phyloP scores from a whole-genome alignment of 2,888 invertebrate genomes.

The Steinernema carpocapsae region DNA sequence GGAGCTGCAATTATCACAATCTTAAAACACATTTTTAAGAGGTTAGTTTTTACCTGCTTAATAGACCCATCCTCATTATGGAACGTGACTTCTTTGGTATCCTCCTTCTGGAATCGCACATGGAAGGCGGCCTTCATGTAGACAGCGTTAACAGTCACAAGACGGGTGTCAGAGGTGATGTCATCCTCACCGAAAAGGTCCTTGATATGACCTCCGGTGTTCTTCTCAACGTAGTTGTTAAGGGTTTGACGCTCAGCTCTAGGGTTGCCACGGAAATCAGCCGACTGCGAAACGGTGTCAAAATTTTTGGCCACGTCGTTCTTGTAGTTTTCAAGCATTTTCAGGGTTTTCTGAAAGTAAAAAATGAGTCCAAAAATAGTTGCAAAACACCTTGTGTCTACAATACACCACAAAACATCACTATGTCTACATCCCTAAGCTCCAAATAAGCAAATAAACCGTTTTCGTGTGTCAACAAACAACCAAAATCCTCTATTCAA shows the following conservation, averaged over 20 bases:
- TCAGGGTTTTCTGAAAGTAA: background rate
- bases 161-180: background rate
- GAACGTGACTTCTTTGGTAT: background rate
- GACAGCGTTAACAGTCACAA: conserved; percentile 2
- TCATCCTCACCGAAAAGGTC: conserved; percentile 4
- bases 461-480: too few species aligned
- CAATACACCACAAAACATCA: too few species aligned
- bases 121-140: conserved; percentile 28
- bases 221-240: conserved; percentile 28
- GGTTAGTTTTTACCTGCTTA: conserved; percentile 4
- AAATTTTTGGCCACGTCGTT: background rate
- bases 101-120: background rate
- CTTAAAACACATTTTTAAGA: background rate
- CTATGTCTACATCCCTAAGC: too few species aligned
- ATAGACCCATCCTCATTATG: conserved; percentile 15
- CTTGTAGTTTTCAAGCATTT: conserved; percentile 5
- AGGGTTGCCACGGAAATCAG: background rate
- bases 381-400: too few species aligned
- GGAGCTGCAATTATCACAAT: background rate
- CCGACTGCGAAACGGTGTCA: background rate
- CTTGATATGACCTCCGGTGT: conserved; percentile 25
- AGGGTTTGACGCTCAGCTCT: background rate
- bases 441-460: too few species aligned
- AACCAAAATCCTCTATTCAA: too few species aligned
- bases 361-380: background rate